Evolutionary conservation across 2,113 vertebrate species (phyloP).

Genomic region (Corvus hawaiiensis): DNA sequence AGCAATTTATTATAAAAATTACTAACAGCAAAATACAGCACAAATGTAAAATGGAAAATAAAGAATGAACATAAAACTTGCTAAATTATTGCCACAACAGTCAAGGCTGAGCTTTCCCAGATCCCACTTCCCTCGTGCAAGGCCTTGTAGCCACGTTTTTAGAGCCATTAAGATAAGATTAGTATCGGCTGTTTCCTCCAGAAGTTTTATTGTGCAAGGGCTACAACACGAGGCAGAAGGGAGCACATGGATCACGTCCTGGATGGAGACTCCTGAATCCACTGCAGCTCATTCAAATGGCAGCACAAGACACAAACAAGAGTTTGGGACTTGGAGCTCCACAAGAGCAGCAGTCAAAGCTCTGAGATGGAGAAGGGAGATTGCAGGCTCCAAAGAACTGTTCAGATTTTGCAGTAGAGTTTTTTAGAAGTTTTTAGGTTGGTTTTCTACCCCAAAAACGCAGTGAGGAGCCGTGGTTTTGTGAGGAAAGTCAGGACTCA

Average conservation of each 20-base stretch:
- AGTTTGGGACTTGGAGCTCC: background rate
- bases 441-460: background rate
- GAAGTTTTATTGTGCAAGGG: background rate
- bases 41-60: background rate
- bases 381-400: background rate
- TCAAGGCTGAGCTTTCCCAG: background rate
- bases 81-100: background rate
- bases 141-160: background rate
- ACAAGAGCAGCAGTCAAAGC: background rate
- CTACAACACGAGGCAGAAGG: background rate
- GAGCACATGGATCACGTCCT: background rate
- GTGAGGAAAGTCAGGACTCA: background rate
- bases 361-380: background rate
- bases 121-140: background rate
- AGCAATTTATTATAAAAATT: background rate
- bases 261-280: background rate
- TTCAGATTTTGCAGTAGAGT: background rate
- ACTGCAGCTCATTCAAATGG: background rate
- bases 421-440: background rate
- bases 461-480: background rate
- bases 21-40: background rate
- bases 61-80: background rate
- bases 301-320: accelerated
- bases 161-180: background rate
- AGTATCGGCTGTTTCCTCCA: background rate